Base-by-base conservation (phyloP, 1,140 invertebrate genomes). In the Neelides sp. region DNA sequence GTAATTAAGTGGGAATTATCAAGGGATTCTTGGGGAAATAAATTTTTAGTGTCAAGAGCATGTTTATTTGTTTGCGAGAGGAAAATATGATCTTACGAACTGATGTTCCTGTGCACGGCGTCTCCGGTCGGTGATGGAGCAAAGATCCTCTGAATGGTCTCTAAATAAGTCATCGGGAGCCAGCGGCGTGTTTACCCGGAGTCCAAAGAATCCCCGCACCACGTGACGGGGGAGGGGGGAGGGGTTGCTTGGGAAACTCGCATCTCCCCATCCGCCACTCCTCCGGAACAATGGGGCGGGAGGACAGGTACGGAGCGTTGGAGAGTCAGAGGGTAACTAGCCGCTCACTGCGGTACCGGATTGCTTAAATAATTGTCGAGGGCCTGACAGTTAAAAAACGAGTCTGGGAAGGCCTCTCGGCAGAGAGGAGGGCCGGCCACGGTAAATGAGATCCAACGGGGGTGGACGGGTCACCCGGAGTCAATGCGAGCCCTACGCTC, bases 141-240 rank as follows among this genome's bases (percentile, higher is more conserved):
- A n/a, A n/a, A n/a, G n/a, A n/a, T n/a, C n/a, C n/a, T n/a, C n/a
- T n/a, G n/a, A n/a, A n/a, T n/a, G n/a, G n/a, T n/a, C n/a, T n/a
- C n/a, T n/a, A n/a, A n/a, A n/a, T n/a, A n/a, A n/a, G n/a, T n/a
- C n/a, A n/a, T n/a, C n/a, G n/a, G n/a, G n/a, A n/a, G n/a, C n/a
- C n/a, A n/a, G n/a, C n/a, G n/a, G n/a, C n/a, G n/a, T n/a, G n/a
- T n/a, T n/a, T n/a, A n/a, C n/a, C n/a, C n/a, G n/a, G n/a, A n/a
- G n/a, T n/a, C n/a, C n/a, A n/a, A n/a, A n/a, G 30, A 34, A 34
- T 10, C 15, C 15, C 30, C 30, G 15, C 8, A 34, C 8, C 30
- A 34, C 28, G 28, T 34, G 23, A 48, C 50, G 37, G 51, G 50
- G 55, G 55, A 57, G 55, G 50, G 55, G 55, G 51, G 55, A 57